Conservation (phyloP, 2,797 vertebrate species). For the Lophotriccus pileatus region DNA sequence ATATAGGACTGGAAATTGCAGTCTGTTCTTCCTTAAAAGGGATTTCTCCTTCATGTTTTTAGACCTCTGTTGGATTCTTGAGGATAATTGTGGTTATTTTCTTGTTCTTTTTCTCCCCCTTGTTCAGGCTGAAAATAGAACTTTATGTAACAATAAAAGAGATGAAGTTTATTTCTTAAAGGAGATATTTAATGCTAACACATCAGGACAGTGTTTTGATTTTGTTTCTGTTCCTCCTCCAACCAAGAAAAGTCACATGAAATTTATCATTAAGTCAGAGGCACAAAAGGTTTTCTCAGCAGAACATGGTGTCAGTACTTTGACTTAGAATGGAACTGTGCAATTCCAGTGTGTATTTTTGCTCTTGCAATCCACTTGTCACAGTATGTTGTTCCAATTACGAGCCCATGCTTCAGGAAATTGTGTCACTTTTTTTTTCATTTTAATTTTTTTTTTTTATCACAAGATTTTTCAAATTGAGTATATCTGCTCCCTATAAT, state of each 20-base stretch:
- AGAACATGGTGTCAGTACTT: neutral
- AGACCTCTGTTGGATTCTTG: neutral
- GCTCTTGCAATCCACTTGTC: neutral
- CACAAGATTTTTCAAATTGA: neutral
- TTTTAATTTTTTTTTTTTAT: neutral
- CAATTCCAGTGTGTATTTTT: neutral
- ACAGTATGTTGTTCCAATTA: neutral
- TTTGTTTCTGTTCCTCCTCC: conserved; percentile 16
- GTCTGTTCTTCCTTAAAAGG: neutral
- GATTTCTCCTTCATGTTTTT: neutral
- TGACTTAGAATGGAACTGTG: neutral
- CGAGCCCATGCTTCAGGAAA: neutral
- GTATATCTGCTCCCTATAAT: neutral
- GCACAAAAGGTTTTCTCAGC: conserved; percentile 5
- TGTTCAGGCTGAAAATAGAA: neutral
- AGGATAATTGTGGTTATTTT: neutral
- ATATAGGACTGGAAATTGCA: neutral
- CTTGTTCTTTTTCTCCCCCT: neutral
- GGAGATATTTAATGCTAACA: neutral
- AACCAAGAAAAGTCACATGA: neutral
- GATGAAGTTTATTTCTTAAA: neutral
- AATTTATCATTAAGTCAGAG: neutral
- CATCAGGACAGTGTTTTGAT: neutral
- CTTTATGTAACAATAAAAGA: conserved; percentile 18
- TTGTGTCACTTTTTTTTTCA: neutral